Base-by-base conservation (phyloP, 1,140 invertebrate species). In the Zaprionus capensis region DNA sequence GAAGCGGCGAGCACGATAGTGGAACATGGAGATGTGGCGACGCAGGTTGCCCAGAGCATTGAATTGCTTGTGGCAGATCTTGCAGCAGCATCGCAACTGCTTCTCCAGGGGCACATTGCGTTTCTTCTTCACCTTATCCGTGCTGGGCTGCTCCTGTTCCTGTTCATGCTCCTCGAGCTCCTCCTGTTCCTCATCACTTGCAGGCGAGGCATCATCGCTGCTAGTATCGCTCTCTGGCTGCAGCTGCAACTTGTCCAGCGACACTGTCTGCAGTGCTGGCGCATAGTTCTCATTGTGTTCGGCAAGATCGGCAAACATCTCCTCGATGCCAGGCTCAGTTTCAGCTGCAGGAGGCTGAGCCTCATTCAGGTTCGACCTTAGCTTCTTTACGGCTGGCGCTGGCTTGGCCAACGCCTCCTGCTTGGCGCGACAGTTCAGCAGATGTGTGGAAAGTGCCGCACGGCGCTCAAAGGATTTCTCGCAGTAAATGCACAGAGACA, bases 391-490 rank as follows among this genome's bases (percentile, higher is more conserved):
- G 15, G 62, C 57, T 0, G 84, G 78, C 41, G 78, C 71, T 44
- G 87, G 82, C 71, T 86, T 91, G 20, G 82, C 81, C 71, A 88
- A 56, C 2, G 81, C 84, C 66, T 88, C 74, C 9, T 92, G 83
- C 51, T 92, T 92, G 0, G 81, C 82, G 4, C 78, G 93, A 81
- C 94, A 95, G n/a, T 94, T 94, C 81, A 95, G 94, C 24, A 94
- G 93, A 92, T 96, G 95, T 15, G 96, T 94, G 9, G 94, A 94
- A 15, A 96, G 92, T 5, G 95, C 95, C 14, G 95, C 95, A 64
- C 94, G 94, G 3, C 95, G 93, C 80, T 96, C 95, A 85, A 96
- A 96, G 22, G 93, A 93, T 70, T 95, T 94, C 1, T 95, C 95
- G 91, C 95, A 96, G 38, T 94, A 95, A n/a, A 94, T 95, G 86